Conservation (phyloP, 1,140 invertebrate species). For the Tetramorium parvispinum region DNA sequence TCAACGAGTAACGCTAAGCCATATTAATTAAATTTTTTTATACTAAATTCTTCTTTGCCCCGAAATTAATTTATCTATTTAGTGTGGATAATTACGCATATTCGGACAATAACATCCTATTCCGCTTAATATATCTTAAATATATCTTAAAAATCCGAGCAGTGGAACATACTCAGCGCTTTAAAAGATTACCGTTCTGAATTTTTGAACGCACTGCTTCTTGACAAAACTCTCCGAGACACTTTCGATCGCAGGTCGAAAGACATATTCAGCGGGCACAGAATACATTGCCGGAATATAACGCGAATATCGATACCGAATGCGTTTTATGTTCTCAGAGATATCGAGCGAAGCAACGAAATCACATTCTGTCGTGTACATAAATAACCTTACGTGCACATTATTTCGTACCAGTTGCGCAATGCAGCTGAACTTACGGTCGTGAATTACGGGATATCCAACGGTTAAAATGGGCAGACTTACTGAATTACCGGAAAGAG, state of each 20-base stretch:
- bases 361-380: slow-evolving; percentile 45
- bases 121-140: not conserved
- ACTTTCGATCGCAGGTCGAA: slow-evolving; percentile 1
- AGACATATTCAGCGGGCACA: slow-evolving; percentile 41
- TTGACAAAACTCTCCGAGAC: slow-evolving; percentile 39
- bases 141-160: not conserved
- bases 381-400: slow-evolving; percentile 65
- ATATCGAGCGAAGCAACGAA: slow-evolving; percentile 24
- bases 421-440: slow-evolving; percentile 30
- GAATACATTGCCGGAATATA: slow-evolving; percentile 59
- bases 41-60: not conserved
- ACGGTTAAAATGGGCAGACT: slow-evolving; percentile 27
- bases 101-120: not conserved
- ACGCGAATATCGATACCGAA: slow-evolving; percentile 63
- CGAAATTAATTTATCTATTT: not conserved
- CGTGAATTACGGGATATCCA: slow-evolving; percentile 51
- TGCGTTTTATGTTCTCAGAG: slow-evolving; percentile 63
- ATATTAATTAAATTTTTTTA: slow-evolving; percentile 20
- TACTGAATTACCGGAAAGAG: slow-evolving; percentile 21
- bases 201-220: slow-evolving; percentile 37
- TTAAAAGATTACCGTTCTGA: slow-evolving; percentile 34
- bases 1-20: not conserved
- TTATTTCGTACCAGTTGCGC: slow-evolving; percentile 63
- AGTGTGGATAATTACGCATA: slow-evolving; percentile 3
- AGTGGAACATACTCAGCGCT: not conserved